A percentile compares a stretch with the other conserved stretches of the same genome.
Conservation (phyloP, 2,113 vertebrate genomes). For the Diadophis punctatus region DNA sequence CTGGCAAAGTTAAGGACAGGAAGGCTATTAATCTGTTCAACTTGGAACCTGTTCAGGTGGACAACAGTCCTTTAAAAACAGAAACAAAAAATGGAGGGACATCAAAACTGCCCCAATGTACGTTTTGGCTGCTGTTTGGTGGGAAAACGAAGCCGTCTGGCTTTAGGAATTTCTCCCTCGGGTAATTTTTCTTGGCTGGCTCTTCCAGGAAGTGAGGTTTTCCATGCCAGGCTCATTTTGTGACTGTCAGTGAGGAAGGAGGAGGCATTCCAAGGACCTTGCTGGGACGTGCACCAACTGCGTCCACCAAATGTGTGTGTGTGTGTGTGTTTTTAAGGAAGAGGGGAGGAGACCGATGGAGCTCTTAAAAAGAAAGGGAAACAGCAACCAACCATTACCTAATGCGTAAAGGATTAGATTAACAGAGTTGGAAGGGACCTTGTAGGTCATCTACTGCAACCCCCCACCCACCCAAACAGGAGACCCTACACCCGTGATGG, state of each 20-base stretch:
- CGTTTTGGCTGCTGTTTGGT: slow-evolving; percentile 70
- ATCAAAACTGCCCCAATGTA: slow-evolving; percentile 57
- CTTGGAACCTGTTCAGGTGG: slow-evolving; percentile 68
- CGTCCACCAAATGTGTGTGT: slow-evolving; percentile 62
- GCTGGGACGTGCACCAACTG: slow-evolving; percentile 71
- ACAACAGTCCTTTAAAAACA: slow-evolving; percentile 43
- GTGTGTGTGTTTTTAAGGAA: slow-evolving; percentile 46
- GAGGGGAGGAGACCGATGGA: slow-evolving; percentile 2
- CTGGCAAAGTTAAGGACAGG: slow-evolving; percentile 63
- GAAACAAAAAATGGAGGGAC: slow-evolving; percentile 65
- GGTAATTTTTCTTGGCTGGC: slow-evolving; percentile 67
- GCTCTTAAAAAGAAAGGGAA: slow-evolving; percentile 40
- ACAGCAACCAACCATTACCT: slow-evolving; percentile 64
- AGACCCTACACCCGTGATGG: too few relatives aligned
- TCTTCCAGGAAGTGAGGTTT: slow-evolving; percentile 73
- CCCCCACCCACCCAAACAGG: too few relatives aligned
- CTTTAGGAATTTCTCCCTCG: slow-evolving; percentile 65
- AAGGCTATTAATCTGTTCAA: slow-evolving; percentile 77
- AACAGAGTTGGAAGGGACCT: too few relatives aligned
- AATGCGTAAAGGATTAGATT: slow-evolving; percentile 24
- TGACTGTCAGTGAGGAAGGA: slow-evolving; percentile 58
- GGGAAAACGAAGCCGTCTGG: slow-evolving; percentile 45
- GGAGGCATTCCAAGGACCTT: slow-evolving; percentile 72
- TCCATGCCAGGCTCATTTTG: slow-evolving; percentile 77
- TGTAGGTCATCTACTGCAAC: too few relatives aligned